Conservation (phyloP, 2,113 vertebrate species). For the Oreotrochilus melanogaster region DNA sequence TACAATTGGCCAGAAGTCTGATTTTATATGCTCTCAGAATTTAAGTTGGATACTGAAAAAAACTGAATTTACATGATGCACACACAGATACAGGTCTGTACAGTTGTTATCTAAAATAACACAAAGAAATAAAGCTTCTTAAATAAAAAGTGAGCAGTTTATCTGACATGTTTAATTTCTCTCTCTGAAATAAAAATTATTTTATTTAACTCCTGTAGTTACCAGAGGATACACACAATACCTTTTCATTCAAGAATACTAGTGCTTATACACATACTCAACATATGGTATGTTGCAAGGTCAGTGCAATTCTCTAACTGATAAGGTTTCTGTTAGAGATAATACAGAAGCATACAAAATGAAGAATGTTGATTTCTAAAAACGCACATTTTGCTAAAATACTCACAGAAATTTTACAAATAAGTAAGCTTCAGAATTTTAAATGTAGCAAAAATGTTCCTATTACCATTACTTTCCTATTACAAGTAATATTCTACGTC, state of each 20-base stretch:
- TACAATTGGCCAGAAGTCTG: not conserved
- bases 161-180: slow-evolving; percentile 22
- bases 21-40: not conserved
- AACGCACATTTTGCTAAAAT: slow-evolving; percentile 11
- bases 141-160: slow-evolving; percentile 1
- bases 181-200: not conserved
- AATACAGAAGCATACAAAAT: not conserved
- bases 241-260: slow-evolving; percentile 9
- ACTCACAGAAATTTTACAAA: slow-evolving; percentile 60
- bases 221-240: slow-evolving; percentile 7
- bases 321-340: not conserved
- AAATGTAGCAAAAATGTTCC: not conserved
- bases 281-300: slow-evolving; percentile 40
- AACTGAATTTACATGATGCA: not conserved
- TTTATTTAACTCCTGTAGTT: slow-evolving; percentile 21
- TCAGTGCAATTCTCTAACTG: not conserved
- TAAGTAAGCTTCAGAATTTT: slow-evolving; percentile 32
- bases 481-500: slow-evolving; percentile 17
- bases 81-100: not conserved
- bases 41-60: not conserved
- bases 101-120: not conserved
- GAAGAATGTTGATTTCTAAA: not conserved
- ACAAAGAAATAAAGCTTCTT: slow-evolving; percentile 29
- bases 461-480: not conserved
- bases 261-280: slow-evolving; percentile 21